Percentiles rank a stretch among this genome's conserved stretches.
Conservation (phyloP, 2,113 vertebrate genomes). For the Neodon shergylaensis region DNA sequence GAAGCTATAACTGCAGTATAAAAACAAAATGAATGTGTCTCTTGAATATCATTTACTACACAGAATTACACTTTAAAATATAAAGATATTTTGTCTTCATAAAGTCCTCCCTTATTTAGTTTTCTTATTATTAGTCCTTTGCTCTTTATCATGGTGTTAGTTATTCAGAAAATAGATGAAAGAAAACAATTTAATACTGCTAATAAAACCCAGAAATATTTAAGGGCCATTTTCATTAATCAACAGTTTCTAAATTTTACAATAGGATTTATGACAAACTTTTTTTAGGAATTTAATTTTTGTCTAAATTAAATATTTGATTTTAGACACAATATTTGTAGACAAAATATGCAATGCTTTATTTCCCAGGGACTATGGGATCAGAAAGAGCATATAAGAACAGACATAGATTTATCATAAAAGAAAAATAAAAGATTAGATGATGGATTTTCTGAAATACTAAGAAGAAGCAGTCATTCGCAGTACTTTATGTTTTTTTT, state of each 20-base stretch:
- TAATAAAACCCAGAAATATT: slow-evolving; percentile 1
- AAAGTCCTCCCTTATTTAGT: background rate
- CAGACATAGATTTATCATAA: background rate
- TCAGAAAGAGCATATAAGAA: background rate
- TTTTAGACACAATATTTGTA: background rate
- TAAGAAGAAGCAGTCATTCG: background rate
- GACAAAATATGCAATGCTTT: background rate
- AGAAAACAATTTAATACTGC: background rate
- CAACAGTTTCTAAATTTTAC: background rate
- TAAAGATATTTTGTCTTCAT: background rate
- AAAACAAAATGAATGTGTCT: background rate
- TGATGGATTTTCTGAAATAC: background rate
- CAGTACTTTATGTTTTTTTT: background rate
- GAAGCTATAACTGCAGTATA: background rate
- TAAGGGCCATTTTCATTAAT: background rate
- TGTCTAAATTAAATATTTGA: slow-evolving; percentile 14
- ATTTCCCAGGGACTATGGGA: background rate
- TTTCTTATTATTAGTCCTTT: background rate
- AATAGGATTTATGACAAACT: background rate
- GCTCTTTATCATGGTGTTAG: background rate
- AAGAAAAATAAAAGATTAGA: background rate
- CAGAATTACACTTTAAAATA: slow-evolving; percentile 28
- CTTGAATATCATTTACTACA: background rate
- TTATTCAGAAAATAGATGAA: background rate
- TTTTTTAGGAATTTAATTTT: slow-evolving; percentile 31